Evolutionary conservation across 2,113 vertebrate species (phyloP).

Genomic region (Potamarius usumacintae): DNA sequence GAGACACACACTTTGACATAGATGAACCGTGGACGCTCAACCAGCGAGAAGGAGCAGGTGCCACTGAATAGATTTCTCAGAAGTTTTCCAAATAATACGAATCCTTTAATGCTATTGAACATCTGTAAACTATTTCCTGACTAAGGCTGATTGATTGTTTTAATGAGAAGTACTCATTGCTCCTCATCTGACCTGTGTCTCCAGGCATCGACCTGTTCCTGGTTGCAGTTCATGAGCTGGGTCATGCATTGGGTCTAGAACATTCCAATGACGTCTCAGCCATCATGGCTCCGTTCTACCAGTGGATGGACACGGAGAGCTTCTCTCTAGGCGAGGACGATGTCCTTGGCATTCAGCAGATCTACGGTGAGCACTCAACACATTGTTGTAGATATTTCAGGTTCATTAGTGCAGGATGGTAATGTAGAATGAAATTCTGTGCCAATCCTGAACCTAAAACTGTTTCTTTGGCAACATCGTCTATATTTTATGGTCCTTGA

Average conservation of each 20-base stretch:
- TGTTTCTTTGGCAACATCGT: not conserved
- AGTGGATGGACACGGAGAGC: constrained; percentile 88
- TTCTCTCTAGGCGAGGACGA: constrained; percentile 91
- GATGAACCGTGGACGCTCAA: constrained; percentile 95
- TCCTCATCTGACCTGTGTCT: not conserved
- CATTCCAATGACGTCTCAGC: constrained; percentile 89
- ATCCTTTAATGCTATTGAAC: not conserved
- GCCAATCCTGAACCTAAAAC: not conserved
- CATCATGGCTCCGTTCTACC: constrained; percentile 96
- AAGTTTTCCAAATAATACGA: not conserved
- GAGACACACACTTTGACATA: constrained; percentile 91
- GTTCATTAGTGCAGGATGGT: not conserved
- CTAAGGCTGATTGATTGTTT: not conserved
- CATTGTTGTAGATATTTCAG: not conserved
- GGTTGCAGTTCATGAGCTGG: constrained; percentile 89
- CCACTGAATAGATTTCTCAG: constrained; percentile 48
- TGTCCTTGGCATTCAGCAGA: constrained; percentile 86
- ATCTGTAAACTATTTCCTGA: too few relatives aligned
- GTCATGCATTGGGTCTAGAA: constrained; percentile 91
- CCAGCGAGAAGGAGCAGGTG: constrained; percentile 81
- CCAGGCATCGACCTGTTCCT: constrained; percentile 92
- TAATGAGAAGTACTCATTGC: not conserved
- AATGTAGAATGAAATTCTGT: not conserved
- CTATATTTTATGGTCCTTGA: not conserved
- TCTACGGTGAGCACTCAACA: constrained; percentile 81